Conservation (phyloP, 2,888 invertebrate species). For the Nymphalis urticae region DNA sequence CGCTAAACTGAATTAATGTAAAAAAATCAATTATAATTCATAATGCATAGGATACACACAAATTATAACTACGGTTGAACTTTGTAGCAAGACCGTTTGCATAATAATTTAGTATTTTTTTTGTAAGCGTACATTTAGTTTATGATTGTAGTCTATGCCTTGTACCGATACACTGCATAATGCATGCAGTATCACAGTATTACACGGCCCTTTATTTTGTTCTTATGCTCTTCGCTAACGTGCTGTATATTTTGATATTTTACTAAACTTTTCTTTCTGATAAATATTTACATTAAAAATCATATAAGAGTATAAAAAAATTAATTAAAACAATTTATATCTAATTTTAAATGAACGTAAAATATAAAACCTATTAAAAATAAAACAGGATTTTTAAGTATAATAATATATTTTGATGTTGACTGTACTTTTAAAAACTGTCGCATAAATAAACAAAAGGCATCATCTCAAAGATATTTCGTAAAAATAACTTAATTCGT, state of each 20-base stretch:
- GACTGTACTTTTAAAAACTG: constrained; percentile 10
- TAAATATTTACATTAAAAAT: neutral
- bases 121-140: neutral
- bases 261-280: constrained; percentile 5
- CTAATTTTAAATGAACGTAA: too few species aligned
- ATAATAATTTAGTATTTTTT: neutral
- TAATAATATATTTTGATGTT: neutral
- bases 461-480: neutral
- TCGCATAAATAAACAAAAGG: constrained; percentile 6
- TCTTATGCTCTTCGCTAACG: constrained; percentile 24
- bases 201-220: constrained; percentile 39
- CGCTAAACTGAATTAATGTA: too few species aligned
- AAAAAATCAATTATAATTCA: neutral
- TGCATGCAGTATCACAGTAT: constrained; percentile 44
- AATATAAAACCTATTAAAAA: too few species aligned
- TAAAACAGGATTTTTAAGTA: too few species aligned
- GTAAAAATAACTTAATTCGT: constrained; percentile 48
- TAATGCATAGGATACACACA: neutral
- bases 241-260: constrained; percentile 29
- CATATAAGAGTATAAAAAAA: neutral
- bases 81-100: neutral
- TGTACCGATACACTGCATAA: constrained; percentile 40
- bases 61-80: too few species aligned
- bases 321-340: too few species aligned
- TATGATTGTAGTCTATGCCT: constrained; percentile 31